Conservation (phyloP, 2,797 vertebrate species). For the Mus spretus region DNA sequence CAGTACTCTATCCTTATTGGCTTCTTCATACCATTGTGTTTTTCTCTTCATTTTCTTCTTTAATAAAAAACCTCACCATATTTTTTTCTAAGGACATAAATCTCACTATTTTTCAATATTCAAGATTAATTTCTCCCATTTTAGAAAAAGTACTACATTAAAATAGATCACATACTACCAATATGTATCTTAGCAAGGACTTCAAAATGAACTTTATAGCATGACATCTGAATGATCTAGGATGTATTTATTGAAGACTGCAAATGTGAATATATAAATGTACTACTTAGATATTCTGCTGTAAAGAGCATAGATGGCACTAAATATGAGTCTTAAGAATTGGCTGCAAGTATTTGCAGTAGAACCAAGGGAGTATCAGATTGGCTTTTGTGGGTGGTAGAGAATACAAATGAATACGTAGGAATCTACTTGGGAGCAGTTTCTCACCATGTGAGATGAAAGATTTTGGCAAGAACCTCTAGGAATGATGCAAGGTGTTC, state of each 20-base stretch:
- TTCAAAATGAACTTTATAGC: neutral
- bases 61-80: neutral
- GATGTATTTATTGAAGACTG: neutral
- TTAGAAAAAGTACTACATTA: neutral
- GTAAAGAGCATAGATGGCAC: neutral
- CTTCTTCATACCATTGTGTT: neutral
- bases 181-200: fast-evolving
- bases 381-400: neutral
- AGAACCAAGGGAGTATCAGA: neutral
- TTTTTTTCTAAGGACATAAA: neutral
- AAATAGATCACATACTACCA: fast-evolving
- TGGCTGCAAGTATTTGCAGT: neutral
- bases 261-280: neutral
- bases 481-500: neutral
- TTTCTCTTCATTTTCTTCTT: neutral
- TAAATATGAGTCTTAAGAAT: neutral
- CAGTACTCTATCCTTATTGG: neutral
- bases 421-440: neutral
- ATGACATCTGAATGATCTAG: neutral
- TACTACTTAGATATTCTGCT: neutral
- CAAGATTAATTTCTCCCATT: neutral
- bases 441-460: neutral
- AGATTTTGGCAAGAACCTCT: neutral
- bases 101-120: neutral
- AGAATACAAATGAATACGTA: neutral